phyloP scores from a whole-genome alignment of 2,113 vertebrate genomes.

The Phyllostomus hastatus region DNA sequence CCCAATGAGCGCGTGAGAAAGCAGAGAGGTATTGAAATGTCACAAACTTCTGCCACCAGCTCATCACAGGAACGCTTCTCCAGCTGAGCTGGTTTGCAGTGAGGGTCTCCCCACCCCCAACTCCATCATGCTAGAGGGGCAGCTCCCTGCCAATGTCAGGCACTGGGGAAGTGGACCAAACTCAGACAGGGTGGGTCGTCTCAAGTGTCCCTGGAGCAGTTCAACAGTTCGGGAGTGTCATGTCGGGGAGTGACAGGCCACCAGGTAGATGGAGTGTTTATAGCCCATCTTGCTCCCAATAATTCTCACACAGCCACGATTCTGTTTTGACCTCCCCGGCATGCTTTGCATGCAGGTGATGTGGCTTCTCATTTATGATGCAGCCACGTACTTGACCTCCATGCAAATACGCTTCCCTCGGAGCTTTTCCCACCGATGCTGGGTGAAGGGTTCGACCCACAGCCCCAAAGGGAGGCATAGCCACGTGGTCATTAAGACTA shows the following conservation, averaged over 20 bases:
- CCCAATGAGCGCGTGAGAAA: neutral
- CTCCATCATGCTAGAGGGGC: neutral
- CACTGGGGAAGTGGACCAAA: neutral
- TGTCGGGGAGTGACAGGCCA: neutral
- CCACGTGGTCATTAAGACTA: neutral
- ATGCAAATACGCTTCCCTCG: neutral
- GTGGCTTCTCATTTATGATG: neutral
- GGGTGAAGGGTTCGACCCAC: neutral
- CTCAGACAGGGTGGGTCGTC: neutral
- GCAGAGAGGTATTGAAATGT: neutral
- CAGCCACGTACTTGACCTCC: neutral
- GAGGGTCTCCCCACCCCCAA: neutral
- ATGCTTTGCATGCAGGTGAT: neutral
- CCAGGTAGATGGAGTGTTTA: neutral
- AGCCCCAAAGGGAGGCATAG: neutral
- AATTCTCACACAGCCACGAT: neutral
- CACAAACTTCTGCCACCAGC: neutral
- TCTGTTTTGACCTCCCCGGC: neutral
- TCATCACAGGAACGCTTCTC: neutral
- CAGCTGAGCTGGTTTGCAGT: accelerated
- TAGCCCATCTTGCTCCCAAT: neutral
- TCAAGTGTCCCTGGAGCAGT: neutral
- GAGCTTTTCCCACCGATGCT: neutral
- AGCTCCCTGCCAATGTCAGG: neutral
- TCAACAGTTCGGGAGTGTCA: neutral